phyloP scores from a whole-genome alignment of 2,113 vertebrate species.

The Bucco capensis region DNA sequence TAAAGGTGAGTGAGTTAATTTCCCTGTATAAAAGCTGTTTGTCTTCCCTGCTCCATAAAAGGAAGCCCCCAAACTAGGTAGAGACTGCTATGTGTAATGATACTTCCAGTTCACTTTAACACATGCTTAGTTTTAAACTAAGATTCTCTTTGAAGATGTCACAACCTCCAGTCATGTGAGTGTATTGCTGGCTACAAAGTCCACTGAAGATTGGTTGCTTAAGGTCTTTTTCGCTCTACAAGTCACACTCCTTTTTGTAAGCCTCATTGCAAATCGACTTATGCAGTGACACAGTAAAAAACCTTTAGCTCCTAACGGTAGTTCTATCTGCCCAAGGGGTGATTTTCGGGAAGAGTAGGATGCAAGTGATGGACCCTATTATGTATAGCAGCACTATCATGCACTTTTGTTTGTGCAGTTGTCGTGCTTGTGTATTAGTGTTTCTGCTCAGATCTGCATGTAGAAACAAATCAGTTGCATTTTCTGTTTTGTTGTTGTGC shows the following conservation, averaged over 20 bases:
- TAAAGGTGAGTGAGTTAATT: neutral
- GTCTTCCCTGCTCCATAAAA: neutral
- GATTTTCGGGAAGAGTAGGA: neutral
- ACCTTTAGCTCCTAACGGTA: conserved; percentile 12
- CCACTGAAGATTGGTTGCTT: neutral
- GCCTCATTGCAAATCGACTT: neutral
- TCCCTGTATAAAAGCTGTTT: neutral
- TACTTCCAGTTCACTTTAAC: neutral
- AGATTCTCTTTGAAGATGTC: neutral
- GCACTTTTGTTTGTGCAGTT: no score
- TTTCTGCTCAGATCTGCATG: neutral
- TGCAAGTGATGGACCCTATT: neutral
- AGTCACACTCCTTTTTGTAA: neutral
- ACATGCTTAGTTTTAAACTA: neutral
- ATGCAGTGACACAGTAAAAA: conserved; percentile 7
- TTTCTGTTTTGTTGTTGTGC: neutral
- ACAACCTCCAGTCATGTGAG: neutral
- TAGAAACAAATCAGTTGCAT: neutral
- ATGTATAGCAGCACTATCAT: neutral
- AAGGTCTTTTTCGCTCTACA: neutral
- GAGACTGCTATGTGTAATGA: neutral
- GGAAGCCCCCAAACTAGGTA: neutral
- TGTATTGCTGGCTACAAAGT: neutral
- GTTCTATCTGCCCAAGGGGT: neutral
- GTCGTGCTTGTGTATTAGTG: neutral